phyloP scores from a whole-genome alignment of 2,888 invertebrate genomes.

The Dilophus febrilis region DNA sequence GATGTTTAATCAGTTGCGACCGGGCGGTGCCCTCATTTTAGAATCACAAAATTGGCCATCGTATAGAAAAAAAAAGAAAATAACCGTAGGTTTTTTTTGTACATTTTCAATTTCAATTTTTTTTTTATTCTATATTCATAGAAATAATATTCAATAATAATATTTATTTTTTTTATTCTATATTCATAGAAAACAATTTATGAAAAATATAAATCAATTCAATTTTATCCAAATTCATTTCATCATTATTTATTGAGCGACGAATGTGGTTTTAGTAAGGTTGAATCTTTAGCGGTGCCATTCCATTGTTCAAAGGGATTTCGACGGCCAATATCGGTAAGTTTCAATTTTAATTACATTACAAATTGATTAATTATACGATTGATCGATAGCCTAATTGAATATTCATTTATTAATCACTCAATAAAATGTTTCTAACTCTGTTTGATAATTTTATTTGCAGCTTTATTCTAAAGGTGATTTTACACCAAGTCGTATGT shows the following conservation, averaged over 20 bases:
- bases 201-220: conserved; percentile 68
- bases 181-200: conserved; percentile 58
- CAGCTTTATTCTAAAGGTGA: conserved; percentile 43
- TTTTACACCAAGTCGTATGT: conserved; percentile 41
- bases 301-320: conserved; percentile 78
- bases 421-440: background rate
- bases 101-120: conserved; percentile 2
- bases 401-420: background rate
- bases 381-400: too few relatives aligned
- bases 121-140: background rate
- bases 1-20: conserved; percentile 77
- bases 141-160: too few relatives aligned
- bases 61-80: conserved; percentile 73
- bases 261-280: conserved; percentile 84
- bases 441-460: too few relatives aligned
- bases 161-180: conserved; percentile 4
- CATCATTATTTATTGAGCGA: conserved; percentile 77
- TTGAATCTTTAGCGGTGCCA: conserved; percentile 67
- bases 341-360: conserved; percentile 1
- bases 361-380: background rate
- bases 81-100: conserved; percentile 47
- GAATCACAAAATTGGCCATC: conserved; percentile 94
- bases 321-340: conserved; percentile 57
- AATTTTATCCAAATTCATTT: conserved; percentile 83
- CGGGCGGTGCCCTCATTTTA: conserved; percentile 81